Conservation (phyloP, 2,888 invertebrate species). For the Agriopis marginaria region DNA sequence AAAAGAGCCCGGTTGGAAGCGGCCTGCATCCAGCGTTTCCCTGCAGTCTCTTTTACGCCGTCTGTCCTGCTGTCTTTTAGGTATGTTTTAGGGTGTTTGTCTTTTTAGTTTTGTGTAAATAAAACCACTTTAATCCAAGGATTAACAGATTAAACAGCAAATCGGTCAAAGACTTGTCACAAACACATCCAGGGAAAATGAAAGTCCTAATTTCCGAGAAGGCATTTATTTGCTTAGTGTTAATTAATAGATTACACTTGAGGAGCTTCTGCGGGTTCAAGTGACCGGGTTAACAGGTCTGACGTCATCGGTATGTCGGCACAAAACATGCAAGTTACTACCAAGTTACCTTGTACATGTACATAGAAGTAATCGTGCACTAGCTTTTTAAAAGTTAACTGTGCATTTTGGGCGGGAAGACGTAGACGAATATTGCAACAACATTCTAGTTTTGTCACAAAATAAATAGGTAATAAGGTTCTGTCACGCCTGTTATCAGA, state of each 20-base stretch:
- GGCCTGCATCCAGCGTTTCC: too few relatives aligned
- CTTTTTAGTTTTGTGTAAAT: too few relatives aligned
- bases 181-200: neutral
- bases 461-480: too few relatives aligned
- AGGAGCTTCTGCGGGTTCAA: constrained; percentile 59
- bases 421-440: neutral
- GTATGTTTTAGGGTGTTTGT: too few relatives aligned
- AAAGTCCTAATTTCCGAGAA: constrained; percentile 19
- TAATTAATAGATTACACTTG: constrained; percentile 54
- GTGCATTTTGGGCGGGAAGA: neutral
- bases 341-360: neutral
- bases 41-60: too few relatives aligned
- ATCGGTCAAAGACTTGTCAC: constrained; percentile 12
- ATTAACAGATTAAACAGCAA: neutral
- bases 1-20: too few relatives aligned
- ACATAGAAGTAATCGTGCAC: neutral
- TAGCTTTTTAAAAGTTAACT: neutral
- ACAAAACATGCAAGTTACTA: neutral
- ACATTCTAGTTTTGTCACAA: neutral
- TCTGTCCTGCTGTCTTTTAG: too few relatives aligned
- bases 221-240: constrained; percentile 39
- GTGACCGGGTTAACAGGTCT: constrained; percentile 58
- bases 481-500: too few relatives aligned
- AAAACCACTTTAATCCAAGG: too few relatives aligned
- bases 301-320: constrained; percentile 46